These are phyloP conservation scores for Anabas testudineus DNA, from an alignment of 2,797 vertebrate genomes.

Conservation along the genomic window DNA sequence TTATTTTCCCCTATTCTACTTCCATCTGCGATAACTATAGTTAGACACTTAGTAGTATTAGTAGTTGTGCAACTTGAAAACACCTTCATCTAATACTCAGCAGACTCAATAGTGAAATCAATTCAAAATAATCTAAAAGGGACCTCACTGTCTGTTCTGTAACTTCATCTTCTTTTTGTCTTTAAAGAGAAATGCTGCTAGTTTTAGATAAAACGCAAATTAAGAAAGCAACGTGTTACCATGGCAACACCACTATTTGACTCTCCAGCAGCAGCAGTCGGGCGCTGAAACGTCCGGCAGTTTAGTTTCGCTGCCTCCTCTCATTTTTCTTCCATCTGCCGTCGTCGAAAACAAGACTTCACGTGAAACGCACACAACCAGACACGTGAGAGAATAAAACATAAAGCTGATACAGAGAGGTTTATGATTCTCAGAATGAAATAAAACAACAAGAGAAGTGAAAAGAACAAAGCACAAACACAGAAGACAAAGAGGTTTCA, in stretches of 20 bases:
- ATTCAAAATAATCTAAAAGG: background rate
- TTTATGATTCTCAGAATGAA: constrained; percentile 13
- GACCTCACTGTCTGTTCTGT: too few species aligned
- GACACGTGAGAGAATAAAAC: background rate
- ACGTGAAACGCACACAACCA: constrained; percentile 7
- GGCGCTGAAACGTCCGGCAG: constrained; percentile 25
- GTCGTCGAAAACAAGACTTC: constrained; percentile 5
- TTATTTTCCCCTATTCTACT: constrained; percentile 17
- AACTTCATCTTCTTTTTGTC: background rate
- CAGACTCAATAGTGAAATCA: background rate
- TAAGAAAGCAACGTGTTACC: constrained; percentile 32
- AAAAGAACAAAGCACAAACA: background rate
- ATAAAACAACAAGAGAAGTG: background rate
- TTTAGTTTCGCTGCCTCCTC: constrained; percentile 23
- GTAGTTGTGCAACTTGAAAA: too few species aligned
- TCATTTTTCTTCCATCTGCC: constrained; percentile 50
- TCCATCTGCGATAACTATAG: constrained; percentile 7
- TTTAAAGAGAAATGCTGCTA: background rate
- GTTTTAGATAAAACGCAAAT: constrained; percentile 25
- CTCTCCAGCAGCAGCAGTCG: constrained; percentile 26
- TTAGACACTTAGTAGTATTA: too few species aligned
- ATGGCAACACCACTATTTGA: constrained; percentile 33
- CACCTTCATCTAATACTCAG: too few species aligned
- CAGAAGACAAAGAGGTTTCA: constrained; percentile 1
- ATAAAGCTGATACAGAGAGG: background rate